phyloP scores from a whole-genome alignment of 2,888 invertebrate species.

The Nomada ruficornis region DNA sequence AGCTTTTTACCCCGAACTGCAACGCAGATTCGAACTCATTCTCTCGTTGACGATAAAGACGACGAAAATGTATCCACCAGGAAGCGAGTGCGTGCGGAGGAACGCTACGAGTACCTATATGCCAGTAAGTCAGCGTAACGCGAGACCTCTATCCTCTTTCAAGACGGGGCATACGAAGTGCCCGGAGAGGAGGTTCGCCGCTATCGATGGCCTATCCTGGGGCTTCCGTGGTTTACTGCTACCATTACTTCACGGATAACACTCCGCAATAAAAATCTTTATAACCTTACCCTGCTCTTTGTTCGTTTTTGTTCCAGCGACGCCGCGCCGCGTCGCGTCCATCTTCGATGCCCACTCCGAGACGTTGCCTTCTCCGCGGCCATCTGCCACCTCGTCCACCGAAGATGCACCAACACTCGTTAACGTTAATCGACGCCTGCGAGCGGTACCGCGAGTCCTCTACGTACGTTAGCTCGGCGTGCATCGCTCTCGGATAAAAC shows the following conservation, averaged over 20 bases:
- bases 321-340: not conserved
- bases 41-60: not conserved
- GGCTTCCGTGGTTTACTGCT: slow-evolving; percentile 76
- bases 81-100: slow-evolving; percentile 43
- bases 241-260: slow-evolving; percentile 79
- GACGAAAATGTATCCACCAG: slow-evolving; percentile 27
- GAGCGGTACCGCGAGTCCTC: not conserved
- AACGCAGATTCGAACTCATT: too few species aligned
- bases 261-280: slow-evolving; percentile 81
- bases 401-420: not conserved
- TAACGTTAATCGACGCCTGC: slow-evolving; percentile 12
- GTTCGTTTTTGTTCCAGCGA: slow-evolving; percentile 64
- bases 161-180: slow-evolving; percentile 48
- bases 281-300: slow-evolving; percentile 78
- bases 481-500: not conserved
- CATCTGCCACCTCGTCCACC: not conserved
- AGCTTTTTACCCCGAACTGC: too few species aligned
- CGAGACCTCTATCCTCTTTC: slow-evolving; percentile 60
- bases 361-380: not conserved
- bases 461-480: not conserved
- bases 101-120: slow-evolving; percentile 38
- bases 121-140: slow-evolving; percentile 70
- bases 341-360: not conserved
- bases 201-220: slow-evolving; percentile 73
- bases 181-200: slow-evolving; percentile 54